These are phyloP conservation scores for Halcyon smyrnensis DNA, from an alignment of 2,797 vertebrate genomes.

Conservation along the genomic window DNA sequence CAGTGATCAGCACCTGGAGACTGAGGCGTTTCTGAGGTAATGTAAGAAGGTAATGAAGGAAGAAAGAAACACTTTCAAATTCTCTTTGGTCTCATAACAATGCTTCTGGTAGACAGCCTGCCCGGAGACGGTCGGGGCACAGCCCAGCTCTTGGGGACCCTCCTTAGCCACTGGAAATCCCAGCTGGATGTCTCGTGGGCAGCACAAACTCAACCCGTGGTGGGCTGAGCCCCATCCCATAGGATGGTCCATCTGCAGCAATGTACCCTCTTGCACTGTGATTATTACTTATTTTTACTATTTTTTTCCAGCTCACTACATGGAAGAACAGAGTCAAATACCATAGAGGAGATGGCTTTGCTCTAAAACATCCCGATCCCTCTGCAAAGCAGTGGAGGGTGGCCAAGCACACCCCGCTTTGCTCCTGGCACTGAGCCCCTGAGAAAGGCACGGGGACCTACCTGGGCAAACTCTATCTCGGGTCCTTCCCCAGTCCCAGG, in stretches of 20 bases:
- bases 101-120: neutral
- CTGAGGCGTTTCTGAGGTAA: neutral
- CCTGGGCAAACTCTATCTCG: accelerated
- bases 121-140: neutral
- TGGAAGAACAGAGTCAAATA: neutral
- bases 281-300: neutral
- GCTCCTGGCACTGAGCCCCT: neutral
- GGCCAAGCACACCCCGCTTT: neutral
- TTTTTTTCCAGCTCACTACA: neutral
- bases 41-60: neutral
- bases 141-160: neutral
- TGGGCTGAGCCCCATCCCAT: neutral
- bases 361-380: accelerated
- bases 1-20: slow-evolving; percentile 33
- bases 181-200: neutral
- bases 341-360: accelerated
- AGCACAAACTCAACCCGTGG: accelerated
- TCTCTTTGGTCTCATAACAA: neutral
- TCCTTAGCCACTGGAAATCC: neutral
- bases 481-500: neutral
- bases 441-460: neutral
- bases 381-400: neutral
- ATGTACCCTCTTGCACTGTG: neutral
- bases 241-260: accelerated
- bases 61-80: neutral